These are phyloP conservation scores for Phenganax subtilis DNA, from an alignment of 92 coral and sea anemone species.

Conservation along the genomic window DNA sequence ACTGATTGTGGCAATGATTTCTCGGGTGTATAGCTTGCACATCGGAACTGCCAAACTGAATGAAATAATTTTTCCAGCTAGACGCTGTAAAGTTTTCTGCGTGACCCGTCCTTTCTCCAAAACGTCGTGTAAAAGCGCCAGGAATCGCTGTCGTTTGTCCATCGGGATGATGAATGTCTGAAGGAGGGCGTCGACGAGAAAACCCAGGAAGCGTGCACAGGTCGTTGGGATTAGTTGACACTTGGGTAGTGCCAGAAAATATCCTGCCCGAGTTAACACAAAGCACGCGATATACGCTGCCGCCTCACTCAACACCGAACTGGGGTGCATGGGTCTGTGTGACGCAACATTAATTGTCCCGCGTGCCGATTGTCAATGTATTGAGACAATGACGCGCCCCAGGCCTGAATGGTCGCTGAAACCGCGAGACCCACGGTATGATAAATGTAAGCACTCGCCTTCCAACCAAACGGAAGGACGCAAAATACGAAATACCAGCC, in stretches of 20 bases:
- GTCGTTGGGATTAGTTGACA: slow-evolving; percentile 25
- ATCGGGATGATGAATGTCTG: neutral
- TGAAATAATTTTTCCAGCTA: slow-evolving; percentile 53
- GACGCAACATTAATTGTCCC: slow-evolving; percentile 43
- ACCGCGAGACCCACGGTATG: slow-evolving; percentile 22
- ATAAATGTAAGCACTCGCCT: slow-evolving; percentile 17
- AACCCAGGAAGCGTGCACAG: neutral
- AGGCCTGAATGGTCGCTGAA: neutral
- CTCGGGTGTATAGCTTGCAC: slow-evolving; percentile 24
- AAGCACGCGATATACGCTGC: slow-evolving; percentile 48
- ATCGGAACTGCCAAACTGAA: slow-evolving; percentile 57
- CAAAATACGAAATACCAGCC: slow-evolving; percentile 19
- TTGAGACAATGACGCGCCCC: neutral
- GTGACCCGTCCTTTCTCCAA: neutral
- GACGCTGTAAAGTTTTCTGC: slow-evolving; percentile 45
- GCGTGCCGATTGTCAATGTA: slow-evolving; percentile 43
- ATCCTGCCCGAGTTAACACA: slow-evolving; percentile 41
- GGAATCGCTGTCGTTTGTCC: slow-evolving; percentile 5
- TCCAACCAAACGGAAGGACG: slow-evolving; percentile 27
- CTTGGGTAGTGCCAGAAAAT: slow-evolving; percentile 37
- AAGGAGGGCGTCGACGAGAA: neutral
- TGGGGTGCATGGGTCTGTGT: neutral
- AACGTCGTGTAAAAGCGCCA: neutral
- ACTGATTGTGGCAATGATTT: neutral
- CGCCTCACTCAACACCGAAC: slow-evolving; percentile 38